Conservation (phyloP, 2,797 vertebrate genomes). For the Cichlasoma orientale region DNA sequence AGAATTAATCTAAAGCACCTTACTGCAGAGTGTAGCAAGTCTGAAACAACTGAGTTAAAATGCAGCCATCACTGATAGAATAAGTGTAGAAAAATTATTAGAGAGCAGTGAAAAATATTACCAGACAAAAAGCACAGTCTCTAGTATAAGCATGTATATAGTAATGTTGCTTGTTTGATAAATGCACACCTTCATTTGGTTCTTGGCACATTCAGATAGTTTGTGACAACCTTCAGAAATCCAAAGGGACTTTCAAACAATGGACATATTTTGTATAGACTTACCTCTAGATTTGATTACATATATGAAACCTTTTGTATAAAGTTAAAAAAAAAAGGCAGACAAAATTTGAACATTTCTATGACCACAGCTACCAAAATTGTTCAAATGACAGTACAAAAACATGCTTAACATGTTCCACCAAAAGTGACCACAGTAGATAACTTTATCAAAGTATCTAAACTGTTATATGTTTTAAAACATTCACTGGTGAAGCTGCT, state of each 20-base stretch:
- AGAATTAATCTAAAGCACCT: slow-evolving; percentile 22
- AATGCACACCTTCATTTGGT: slow-evolving; percentile 68
- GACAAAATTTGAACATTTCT: not conserved
- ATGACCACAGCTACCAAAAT: not conserved
- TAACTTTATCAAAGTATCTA: not conserved
- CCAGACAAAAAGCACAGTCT: slow-evolving; percentile 2
- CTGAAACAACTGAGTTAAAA: not conserved
- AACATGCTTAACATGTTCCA: slow-evolving; percentile 20
- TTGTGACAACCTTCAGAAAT: slow-evolving; percentile 20
- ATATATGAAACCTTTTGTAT: not conserved
- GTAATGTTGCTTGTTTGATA: slow-evolving; percentile 30
- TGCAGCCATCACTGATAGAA: not conserved
- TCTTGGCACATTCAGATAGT: slow-evolving; percentile 18
- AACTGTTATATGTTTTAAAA: not conserved
- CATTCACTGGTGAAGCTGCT: not conserved
- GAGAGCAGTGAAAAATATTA: not conserved
- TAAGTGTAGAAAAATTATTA: not conserved
- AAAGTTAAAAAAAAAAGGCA: not conserved
- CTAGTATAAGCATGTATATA: slow-evolving; percentile 17
- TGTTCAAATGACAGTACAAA: slow-evolving; percentile 7
- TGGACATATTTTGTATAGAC: not conserved
- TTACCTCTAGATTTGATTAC: slow-evolving; percentile 9
- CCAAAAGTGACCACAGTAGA: not conserved
- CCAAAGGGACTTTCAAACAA: not conserved
- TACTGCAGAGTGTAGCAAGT: slow-evolving; percentile 15